Conservation (phyloP, 2,888 invertebrate genomes). For the Melanotus villosus region DNA sequence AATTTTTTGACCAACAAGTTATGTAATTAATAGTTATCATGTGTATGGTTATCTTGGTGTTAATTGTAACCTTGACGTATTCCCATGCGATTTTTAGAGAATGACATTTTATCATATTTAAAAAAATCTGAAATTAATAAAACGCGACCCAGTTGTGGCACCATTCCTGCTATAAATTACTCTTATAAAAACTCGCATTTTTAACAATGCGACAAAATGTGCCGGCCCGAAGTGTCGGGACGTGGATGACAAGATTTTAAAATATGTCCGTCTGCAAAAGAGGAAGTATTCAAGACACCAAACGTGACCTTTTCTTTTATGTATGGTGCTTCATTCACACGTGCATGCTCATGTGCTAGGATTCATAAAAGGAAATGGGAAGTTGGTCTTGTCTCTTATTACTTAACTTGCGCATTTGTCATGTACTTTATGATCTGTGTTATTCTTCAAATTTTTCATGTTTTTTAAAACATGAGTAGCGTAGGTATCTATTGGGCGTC, state of each 20-base stretch:
- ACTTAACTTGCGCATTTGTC: not conserved
- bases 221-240: constrained; percentile 3
- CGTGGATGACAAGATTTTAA: constrained; percentile 17
- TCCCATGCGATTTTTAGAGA: not conserved
- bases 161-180: not conserved
- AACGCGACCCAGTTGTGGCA: not conserved
- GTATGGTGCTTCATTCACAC: constrained; percentile 31
- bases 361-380: constrained; percentile 27
- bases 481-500: no score
- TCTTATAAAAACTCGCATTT: not conserved
- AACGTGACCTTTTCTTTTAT: constrained; percentile 36
- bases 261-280: constrained; percentile 25
- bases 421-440: not conserved
- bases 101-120: not conserved
- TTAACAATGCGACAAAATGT: no score
- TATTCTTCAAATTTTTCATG: not conserved
- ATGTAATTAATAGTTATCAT: constrained; percentile 3
- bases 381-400: constrained; percentile 5
- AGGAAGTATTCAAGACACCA: constrained; percentile 32
- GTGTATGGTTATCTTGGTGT: not conserved
- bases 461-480: no score
- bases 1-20: not conserved
- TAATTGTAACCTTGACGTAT: not conserved
- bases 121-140: not conserved
- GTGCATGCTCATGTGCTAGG: constrained; percentile 22